A percentile compares a stretch with the other conserved stretches of the same genome.
Evolutionary conservation across 2,888 invertebrate species (phyloP).

Genomic region (Caenorhabditis sp.): DNA sequence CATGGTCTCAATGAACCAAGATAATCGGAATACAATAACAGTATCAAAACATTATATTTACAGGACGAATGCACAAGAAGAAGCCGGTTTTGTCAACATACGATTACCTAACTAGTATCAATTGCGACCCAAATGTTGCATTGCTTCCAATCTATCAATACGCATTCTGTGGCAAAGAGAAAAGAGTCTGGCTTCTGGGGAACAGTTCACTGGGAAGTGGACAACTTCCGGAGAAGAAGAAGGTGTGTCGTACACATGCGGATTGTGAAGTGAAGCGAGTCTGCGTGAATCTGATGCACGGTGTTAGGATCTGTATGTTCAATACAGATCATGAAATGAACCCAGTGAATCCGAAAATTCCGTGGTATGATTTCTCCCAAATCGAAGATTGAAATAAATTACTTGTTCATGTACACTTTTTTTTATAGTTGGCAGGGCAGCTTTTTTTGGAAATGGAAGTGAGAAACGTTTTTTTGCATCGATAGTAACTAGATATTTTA

Average conservation of each 20-base stretch:
- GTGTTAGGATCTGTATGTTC: constrained; percentile 7
- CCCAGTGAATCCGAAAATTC: constrained; percentile 1
- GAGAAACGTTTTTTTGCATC: too few species aligned
- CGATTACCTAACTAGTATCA: background rate
- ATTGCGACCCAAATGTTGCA: background rate
- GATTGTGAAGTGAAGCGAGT: background rate
- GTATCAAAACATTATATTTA: background rate
- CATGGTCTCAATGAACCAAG: too few species aligned
- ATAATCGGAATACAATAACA: too few species aligned
- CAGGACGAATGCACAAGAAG: background rate
- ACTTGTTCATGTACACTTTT: too few species aligned
- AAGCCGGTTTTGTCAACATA: background rate
- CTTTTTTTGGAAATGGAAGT: too few species aligned
- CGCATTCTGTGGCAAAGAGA: background rate
- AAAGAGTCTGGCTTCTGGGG: background rate
- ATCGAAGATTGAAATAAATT: background rate
- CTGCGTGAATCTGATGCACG: background rate
- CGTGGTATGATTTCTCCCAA: background rate
- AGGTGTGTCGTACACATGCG: background rate
- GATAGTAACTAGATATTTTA: too few species aligned
- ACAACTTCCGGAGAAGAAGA: background rate
- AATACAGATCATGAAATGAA: constrained; percentile 18
- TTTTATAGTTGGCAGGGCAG: too few species aligned
- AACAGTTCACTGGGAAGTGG: background rate
- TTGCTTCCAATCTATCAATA: background rate